Conservation (phyloP, 2,797 vertebrate genomes). For the Orientallactaga sibirica region DNA sequence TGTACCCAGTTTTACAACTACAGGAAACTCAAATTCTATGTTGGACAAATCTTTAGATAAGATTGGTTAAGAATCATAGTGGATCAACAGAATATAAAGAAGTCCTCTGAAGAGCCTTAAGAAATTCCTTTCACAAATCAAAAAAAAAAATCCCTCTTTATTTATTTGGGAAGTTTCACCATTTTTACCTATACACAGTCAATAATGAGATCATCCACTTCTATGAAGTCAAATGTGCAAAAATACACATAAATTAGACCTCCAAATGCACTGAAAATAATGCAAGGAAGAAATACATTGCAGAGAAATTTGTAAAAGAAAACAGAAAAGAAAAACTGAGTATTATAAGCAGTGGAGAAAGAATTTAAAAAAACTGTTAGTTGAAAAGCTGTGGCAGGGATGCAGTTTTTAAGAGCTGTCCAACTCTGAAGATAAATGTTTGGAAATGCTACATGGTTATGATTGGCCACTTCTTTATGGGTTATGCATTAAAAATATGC, state of each 20-base stretch:
- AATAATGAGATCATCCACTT: background rate
- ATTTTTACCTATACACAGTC: background rate
- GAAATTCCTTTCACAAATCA: background rate
- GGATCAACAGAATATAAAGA: background rate
- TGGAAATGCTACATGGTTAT: background rate
- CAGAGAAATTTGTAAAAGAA: no score
- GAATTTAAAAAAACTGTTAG: background rate
- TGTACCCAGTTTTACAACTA: background rate
- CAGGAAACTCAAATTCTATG: background rate
- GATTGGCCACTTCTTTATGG: background rate
- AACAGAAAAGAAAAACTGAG: background rate
- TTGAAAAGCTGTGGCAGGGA: no score
- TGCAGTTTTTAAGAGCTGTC: no score
- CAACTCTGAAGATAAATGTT: background rate
- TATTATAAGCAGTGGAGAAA: background rate
- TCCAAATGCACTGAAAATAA: background rate
- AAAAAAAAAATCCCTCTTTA: background rate
- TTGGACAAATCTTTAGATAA: background rate
- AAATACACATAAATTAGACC: background rate
- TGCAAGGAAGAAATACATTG: no score
- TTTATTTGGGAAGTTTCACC: background rate
- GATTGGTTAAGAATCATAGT: background rate
- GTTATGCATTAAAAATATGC: background rate
- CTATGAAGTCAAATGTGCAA: background rate
- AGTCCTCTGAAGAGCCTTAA: no score